Percentiles rank a stretch among this genome's conserved stretches.
Evolutionary conservation across 1,140 invertebrate species (phyloP).

Genomic region (Drosophila paulistorum): DNA sequence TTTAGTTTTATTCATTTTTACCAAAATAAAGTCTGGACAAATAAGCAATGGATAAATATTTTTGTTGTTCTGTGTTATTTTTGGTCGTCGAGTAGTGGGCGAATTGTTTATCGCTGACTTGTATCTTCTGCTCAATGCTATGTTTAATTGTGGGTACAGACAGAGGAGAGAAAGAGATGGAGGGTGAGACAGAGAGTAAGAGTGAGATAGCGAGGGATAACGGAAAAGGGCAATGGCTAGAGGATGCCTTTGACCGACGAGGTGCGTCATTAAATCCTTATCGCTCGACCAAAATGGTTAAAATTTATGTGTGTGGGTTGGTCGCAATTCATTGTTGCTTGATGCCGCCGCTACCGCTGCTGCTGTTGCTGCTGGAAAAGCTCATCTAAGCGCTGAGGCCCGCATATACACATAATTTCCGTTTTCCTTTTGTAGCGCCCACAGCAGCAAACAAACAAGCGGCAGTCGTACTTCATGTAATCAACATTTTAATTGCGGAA

Average conservation of each 20-base stretch:
- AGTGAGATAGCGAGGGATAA: too few species aligned
- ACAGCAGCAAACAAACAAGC: constrained; percentile 77
- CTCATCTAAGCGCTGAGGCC: constrained; percentile 65
- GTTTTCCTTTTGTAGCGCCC: constrained; percentile 73
- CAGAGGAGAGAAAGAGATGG: neutral
- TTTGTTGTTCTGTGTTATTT: neutral
- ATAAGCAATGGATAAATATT: neutral
- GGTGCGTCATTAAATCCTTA: constrained; percentile 63
- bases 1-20: neutral
- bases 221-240: neutral
- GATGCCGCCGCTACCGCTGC: constrained; percentile 27
- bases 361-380: constrained; percentile 39
- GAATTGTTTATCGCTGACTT: constrained; percentile 40
- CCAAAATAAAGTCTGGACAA: neutral
- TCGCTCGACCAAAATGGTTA: constrained; percentile 54
- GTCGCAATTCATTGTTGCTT: constrained; percentile 39
- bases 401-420: constrained; percentile 78
- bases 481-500: constrained; percentile 80
- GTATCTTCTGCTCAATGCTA: constrained; percentile 21
- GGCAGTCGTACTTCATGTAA: constrained; percentile 80
- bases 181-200: neutral
- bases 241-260: constrained; percentile 22
- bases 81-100: neutral
- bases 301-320: constrained; percentile 62
- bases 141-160: neutral